phyloP scores from a whole-genome alignment of 2,113 vertebrate genomes.

The Conger conger region DNA sequence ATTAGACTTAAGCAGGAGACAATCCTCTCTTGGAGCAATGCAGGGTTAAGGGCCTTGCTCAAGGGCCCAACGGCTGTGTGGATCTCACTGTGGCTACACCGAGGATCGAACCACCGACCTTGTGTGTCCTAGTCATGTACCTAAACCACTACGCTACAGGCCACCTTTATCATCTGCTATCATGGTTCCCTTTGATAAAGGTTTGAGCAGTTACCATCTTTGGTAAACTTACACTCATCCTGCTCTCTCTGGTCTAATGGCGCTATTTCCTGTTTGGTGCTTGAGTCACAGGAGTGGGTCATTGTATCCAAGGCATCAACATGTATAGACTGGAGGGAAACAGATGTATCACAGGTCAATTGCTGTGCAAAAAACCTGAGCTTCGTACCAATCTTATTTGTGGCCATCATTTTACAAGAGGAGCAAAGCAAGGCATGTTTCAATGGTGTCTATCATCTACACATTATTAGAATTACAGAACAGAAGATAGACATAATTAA shows the following conservation, averaged over 20 bases:
- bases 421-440: neutral
- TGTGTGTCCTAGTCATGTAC: too few relatives aligned
- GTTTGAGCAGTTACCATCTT: neutral
- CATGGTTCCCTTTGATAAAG: neutral
- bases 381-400: slow-evolving; percentile 36
- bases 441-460: slow-evolving; percentile 21
- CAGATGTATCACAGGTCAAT: slow-evolving; percentile 41
- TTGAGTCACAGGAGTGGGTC: slow-evolving; percentile 34
- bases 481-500: neutral
- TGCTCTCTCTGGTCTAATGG: neutral
- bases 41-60: too few relatives aligned
- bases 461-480: slow-evolving; percentile 1
- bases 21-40: too few relatives aligned
- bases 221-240: neutral
- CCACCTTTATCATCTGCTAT: neutral
- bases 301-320: slow-evolving; percentile 40
- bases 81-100: too few relatives aligned
- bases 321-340: slow-evolving; percentile 32
- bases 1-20: too few relatives aligned
- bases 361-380: slow-evolving; percentile 31
- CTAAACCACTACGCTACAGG: too few relatives aligned
- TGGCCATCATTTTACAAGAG: slow-evolving; percentile 16
- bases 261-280: slow-evolving; percentile 36
- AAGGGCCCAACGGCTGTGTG: too few relatives aligned
- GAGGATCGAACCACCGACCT: too few relatives aligned